Evolutionary conservation across 2,113 vertebrate species (phyloP).

Genomic region (Megalops atlanticus): DNA sequence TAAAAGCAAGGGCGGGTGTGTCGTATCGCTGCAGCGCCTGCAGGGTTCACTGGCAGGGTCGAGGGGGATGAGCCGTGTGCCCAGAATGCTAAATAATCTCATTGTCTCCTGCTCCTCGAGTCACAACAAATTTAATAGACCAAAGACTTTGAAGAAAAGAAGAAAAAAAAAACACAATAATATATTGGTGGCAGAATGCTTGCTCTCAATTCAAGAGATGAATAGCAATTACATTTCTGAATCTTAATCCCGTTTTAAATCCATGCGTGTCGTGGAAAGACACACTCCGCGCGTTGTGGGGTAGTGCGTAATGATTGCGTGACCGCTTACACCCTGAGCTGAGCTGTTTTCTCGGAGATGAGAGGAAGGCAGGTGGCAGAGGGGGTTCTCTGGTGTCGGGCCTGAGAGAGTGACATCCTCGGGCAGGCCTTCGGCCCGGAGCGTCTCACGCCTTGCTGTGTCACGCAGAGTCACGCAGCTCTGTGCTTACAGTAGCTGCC

Average conservation of each 20-base stretch:
- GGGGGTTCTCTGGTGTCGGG: background rate
- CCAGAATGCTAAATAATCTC: constrained; percentile 43
- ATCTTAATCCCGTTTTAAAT: background rate
- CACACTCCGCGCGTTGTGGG: background rate
- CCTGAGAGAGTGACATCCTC: background rate
- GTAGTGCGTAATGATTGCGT: background rate
- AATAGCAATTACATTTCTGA: constrained; percentile 5
- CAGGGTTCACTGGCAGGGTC: background rate
- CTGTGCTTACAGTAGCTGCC: background rate
- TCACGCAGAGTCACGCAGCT: background rate
- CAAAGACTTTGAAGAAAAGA: background rate
- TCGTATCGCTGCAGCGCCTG: constrained; percentile 38
- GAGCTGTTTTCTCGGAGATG: background rate
- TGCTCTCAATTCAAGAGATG: constrained; percentile 30
- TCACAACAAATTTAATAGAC: background rate
- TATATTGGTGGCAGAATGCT: background rate
- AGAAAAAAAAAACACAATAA: too few species aligned
- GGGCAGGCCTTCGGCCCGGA: background rate
- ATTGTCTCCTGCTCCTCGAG: background rate
- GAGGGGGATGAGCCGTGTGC: constrained; percentile 19
- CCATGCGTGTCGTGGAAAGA: background rate
- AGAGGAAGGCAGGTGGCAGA: background rate
- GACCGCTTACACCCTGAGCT: background rate
- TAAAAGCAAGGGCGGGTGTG: constrained; percentile 25
- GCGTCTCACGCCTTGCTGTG: background rate